These are phyloP conservation scores for Actias luna DNA, from an alignment of 2,888 invertebrate species.

Conservation along the genomic window DNA sequence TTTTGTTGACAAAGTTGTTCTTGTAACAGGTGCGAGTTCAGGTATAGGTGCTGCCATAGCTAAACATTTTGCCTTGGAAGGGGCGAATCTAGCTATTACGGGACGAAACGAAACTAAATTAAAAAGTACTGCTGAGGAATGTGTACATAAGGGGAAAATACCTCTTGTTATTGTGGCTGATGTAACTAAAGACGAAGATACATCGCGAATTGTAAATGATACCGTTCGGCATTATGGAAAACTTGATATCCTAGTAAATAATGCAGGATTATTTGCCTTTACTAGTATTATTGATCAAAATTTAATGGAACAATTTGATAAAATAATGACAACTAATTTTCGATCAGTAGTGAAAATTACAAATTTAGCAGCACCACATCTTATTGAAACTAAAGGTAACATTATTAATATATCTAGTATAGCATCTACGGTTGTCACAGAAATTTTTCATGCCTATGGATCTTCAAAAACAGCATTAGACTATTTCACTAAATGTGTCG, in stretches of 20 bases:
- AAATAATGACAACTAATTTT: constrained; percentile 37
- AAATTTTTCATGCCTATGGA: constrained; percentile 25
- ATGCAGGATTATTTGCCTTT: constrained; percentile 33
- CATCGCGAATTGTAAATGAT: constrained; percentile 29
- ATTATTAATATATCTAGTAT: constrained; percentile 45
- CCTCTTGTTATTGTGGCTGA: constrained; percentile 36
- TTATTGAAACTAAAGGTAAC: constrained; percentile 42
- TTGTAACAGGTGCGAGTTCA: constrained; percentile 48
- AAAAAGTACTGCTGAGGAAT: constrained; percentile 24
- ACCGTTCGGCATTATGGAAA: constrained; percentile 32
- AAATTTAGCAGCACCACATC: constrained; percentile 33
- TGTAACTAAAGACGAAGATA: constrained; percentile 35
- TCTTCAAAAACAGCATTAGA: constrained; percentile 79
- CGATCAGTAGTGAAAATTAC: constrained; percentile 35
- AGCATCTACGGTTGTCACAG: constrained; percentile 22
- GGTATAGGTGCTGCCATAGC: constrained; percentile 52
- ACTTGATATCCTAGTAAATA: constrained; percentile 41
- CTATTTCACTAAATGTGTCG: constrained; percentile 92
- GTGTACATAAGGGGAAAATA: constrained; percentile 25
- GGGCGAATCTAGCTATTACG: constrained; percentile 29
- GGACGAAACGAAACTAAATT: constrained; percentile 35
- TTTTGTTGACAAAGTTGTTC: constrained; percentile 44
- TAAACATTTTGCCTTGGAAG: constrained; percentile 29
- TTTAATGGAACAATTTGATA: constrained; percentile 34
- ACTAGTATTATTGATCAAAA: constrained; percentile 29